Evolutionary conservation across 2,797 vertebrate species (phyloP).

Genomic region (Gastrophryne carolinensis): DNA sequence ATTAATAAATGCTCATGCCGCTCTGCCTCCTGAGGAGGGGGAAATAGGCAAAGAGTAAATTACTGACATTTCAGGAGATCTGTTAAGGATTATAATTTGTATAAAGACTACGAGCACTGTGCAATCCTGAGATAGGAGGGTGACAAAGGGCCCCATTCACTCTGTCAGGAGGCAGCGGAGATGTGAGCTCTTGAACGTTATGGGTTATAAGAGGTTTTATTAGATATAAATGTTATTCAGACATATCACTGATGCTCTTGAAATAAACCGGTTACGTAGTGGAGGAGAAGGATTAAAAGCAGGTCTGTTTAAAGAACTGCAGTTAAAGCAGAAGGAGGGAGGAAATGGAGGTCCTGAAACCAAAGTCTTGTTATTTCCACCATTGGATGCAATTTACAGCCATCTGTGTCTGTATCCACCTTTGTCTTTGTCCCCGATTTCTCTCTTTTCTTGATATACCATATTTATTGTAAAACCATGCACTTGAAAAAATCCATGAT

Average conservation of each 20-base stretch:
- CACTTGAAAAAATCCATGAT: too few species aligned
- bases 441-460: too few species aligned
- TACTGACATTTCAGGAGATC: constrained; percentile 34
- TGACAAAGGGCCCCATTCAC: background rate
- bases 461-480: too few species aligned
- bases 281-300: background rate
- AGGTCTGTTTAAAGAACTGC: too few species aligned
- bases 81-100: constrained; percentile 36
- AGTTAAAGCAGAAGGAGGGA: too few species aligned
- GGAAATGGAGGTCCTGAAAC: too few species aligned
- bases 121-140: background rate
- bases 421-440: too few species aligned
- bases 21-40: constrained; percentile 23
- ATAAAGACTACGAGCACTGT: background rate
- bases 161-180: background rate
- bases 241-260: background rate
- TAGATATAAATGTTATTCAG: background rate
- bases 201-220: background rate
- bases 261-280: background rate
- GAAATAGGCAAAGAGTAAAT: constrained; percentile 30
- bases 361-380: too few species aligned
- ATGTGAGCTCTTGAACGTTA: background rate
- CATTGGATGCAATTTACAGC: too few species aligned
- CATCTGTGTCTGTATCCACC: too few species aligned
- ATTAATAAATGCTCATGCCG: constrained; percentile 31